A percentile compares a stretch with the other conserved stretches of the same genome.
These are phyloP conservation scores for Stigmatopora nigra DNA, from an alignment of 2,113 vertebrate species.

Conservation along the genomic window DNA sequence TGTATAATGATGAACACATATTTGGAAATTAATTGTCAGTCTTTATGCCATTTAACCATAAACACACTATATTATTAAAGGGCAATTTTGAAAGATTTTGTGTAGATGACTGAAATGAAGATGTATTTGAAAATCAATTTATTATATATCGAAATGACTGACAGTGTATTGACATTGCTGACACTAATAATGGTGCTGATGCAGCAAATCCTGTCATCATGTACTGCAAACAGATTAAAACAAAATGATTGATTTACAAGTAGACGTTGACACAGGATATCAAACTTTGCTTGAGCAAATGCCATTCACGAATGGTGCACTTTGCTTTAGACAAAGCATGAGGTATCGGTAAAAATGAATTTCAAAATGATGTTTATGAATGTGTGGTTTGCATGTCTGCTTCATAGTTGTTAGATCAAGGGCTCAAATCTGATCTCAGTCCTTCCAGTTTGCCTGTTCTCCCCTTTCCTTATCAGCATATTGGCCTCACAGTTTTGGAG, in stretches of 20 bases:
- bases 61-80: not conserved
- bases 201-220: constrained; percentile 30
- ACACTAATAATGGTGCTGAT: constrained; percentile 38
- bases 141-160: constrained; percentile 29
- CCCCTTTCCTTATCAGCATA: constrained; percentile 3
- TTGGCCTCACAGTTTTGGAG: too few relatives aligned
- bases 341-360: constrained; percentile 6
- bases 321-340: not conserved
- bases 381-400: not conserved
- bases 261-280: constrained; percentile 32
- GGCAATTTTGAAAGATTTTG: not conserved
- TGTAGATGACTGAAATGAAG: constrained; percentile 24
- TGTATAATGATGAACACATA: too few relatives aligned
- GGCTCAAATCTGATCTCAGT: too few relatives aligned
- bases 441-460: too few relatives aligned
- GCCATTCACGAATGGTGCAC: not conserved
- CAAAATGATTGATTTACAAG: constrained; percentile 38
- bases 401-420: too few relatives aligned
- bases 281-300: constrained; percentile 12
- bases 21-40: not conserved
- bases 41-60: not conserved
- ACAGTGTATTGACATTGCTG: constrained; percentile 31
- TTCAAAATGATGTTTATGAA: constrained; percentile 4
- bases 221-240: constrained; percentile 34
- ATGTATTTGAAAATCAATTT: constrained; percentile 23